Evolutionary conservation across 2,797 vertebrate species (phyloP).

Genomic region (Yasuhikotakia modesta): DNA sequence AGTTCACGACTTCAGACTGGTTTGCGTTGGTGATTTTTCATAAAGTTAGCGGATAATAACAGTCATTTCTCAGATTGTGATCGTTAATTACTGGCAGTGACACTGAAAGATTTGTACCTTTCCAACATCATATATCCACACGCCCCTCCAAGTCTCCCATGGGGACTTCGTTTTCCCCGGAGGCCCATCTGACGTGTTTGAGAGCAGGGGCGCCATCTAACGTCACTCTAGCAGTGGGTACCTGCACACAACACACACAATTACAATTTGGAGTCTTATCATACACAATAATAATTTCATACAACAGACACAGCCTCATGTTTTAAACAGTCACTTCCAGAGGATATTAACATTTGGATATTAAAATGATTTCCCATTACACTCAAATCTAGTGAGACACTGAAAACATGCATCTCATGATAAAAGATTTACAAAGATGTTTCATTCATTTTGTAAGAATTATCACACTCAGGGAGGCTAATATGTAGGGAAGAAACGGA

Average conservation of each 20-base stretch:
- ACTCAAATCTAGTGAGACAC: background rate
- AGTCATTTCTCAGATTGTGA: background rate
- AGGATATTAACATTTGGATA: background rate
- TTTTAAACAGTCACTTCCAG: background rate
- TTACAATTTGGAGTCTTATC: no score
- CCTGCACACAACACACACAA: slow-evolving; percentile 71
- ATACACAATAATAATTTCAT: background rate
- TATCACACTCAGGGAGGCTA: background rate
- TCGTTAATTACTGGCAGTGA: background rate
- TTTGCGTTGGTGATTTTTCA: background rate
- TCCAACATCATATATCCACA: slow-evolving; percentile 95
- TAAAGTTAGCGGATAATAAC: background rate
- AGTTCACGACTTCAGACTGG: background rate
- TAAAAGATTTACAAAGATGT: background rate
- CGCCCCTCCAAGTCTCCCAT: slow-evolving; percentile 97
- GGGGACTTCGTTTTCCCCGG: slow-evolving; percentile 92
- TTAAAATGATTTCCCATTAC: background rate
- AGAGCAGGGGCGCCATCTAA: slow-evolving; percentile 93
- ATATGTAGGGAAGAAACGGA: background rate
- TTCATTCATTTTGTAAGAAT: background rate
- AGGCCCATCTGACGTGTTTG: slow-evolving; percentile 94
- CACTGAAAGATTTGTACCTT: slow-evolving; percentile 79
- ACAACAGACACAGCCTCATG: background rate
- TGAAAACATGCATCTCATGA: no score
- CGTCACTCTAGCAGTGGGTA: slow-evolving; percentile 92